A percentile compares a stretch with the other conserved stretches of the same genome.
These are phyloP conservation scores for Exaiptasia diaphana DNA, from an alignment of 64 coral and sea anemone species.

Conservation along the genomic window DNA sequence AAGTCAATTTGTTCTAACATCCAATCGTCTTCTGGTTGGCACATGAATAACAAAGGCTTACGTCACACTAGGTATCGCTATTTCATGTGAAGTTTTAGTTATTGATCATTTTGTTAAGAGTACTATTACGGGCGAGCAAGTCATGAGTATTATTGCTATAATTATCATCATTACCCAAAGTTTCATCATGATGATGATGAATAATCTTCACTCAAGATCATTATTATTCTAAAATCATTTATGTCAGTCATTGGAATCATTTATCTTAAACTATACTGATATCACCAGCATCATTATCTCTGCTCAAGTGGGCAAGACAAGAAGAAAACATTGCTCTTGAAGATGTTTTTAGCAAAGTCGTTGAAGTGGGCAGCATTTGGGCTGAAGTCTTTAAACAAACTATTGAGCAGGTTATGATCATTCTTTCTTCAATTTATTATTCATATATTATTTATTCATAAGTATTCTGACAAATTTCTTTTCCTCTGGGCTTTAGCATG, in stretches of 20 bases:
- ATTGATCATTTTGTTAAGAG: not conserved
- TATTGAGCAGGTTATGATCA: constrained; percentile 49
- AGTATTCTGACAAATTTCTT: not conserved
- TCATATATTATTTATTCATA: not conserved
- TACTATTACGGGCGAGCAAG: not conserved
- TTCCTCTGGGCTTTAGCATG: not conserved
- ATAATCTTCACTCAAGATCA: too few species aligned
- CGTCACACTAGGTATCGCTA: too few species aligned
- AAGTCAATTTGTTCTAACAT: too few species aligned
- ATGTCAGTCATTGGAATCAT: too few species aligned
- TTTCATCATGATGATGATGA: too few species aligned
- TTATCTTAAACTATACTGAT: not conserved
- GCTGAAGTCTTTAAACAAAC: constrained; percentile 54
- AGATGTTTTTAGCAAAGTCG: constrained; percentile 86
- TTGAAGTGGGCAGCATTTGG: constrained; percentile 85
- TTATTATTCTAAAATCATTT: not conserved
- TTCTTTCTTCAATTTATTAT: not conserved
- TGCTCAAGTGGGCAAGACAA: constrained; percentile 75
- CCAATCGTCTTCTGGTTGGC: too few species aligned
- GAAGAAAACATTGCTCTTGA: constrained; percentile 75
- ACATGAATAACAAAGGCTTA: too few species aligned
- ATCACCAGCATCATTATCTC: constrained; percentile 46
- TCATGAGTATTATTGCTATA: not conserved
- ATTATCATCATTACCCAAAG: not conserved
- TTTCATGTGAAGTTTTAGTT: not conserved